These are phyloP conservation scores for Prionailurus bengalensis DNA, from an alignment of 2,113 vertebrate species.

Conservation along the genomic window DNA sequence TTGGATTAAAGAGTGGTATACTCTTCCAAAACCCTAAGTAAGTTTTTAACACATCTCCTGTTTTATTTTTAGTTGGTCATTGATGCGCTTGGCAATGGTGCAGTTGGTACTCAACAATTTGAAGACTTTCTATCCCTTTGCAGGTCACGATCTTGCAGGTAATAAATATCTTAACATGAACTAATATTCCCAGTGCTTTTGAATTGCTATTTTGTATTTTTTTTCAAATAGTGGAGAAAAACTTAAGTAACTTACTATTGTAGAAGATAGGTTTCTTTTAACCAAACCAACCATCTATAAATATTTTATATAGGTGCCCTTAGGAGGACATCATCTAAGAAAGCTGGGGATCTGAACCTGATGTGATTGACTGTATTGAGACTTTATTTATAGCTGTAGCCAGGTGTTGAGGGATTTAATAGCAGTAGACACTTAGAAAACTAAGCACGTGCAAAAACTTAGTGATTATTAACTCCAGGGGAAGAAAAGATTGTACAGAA, in stretches of 20 bases:
- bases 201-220: conserved; percentile 24
- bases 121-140: conserved; percentile 97
- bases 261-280: conserved; percentile 27
- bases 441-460: background rate
- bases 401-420: background rate
- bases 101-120: conserved; percentile 96
- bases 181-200: background rate
- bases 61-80: conserved; percentile 94
- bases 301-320: background rate
- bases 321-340: background rate
- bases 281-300: background rate
- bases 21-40: conserved; percentile 6
- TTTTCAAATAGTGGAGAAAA: conserved; percentile 23
- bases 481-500: background rate
- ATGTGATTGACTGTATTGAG: background rate
- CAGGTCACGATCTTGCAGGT: conserved; percentile 98
- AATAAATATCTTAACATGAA: conserved; percentile 78
- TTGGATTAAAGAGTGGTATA: background rate
- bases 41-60: conserved; percentile 66
- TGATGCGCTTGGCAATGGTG: conserved; percentile 98
- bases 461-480: background rate
- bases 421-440: background rate
- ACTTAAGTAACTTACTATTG: background rate
- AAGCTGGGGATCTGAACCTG: background rate
- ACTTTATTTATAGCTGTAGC: background rate